A percentile compares a stretch with the other conserved stretches of the same genome.
phyloP scores from a whole-genome alignment of 35 echinoderm and acorn worm species.

The Acanthaster planci region DNA sequence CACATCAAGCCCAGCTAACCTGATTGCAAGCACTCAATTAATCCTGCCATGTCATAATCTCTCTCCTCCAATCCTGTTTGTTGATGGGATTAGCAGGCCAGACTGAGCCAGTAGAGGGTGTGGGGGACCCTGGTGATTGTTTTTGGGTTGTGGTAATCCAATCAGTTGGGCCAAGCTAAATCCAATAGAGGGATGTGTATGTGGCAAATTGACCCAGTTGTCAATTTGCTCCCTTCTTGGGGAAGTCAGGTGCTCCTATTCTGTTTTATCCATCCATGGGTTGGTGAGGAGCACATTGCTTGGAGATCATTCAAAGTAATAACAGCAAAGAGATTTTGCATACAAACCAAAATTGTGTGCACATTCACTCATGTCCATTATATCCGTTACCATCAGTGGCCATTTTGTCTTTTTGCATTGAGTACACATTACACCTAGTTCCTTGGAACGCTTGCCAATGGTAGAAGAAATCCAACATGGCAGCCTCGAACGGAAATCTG shows the following conservation, averaged over 20 bases:
- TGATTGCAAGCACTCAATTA: background rate
- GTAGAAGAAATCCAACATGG: too few relatives aligned
- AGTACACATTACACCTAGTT: too few relatives aligned
- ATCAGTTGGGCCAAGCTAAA: background rate
- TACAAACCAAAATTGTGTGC: too few relatives aligned
- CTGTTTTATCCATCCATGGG: background rate
- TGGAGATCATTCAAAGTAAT: too few relatives aligned
- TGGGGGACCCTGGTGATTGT: background rate
- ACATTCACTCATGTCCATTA: too few relatives aligned
- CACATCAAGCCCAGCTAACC: background rate
- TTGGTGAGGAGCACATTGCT: background rate
- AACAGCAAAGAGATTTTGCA: too few relatives aligned
- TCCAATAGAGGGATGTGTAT: background rate
- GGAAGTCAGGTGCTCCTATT: background rate
- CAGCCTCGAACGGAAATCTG: too few relatives aligned
- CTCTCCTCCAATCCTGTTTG: conserved; percentile 20
- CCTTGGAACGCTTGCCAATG: too few relatives aligned
- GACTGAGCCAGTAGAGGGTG: background rate
- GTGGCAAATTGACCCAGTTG: conserved; percentile 30
- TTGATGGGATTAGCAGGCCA: conserved; percentile 20
- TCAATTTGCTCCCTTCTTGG: background rate
- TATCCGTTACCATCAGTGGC: too few relatives aligned
- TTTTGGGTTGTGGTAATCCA: conserved; percentile 1
- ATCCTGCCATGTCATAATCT: conserved; percentile 26
- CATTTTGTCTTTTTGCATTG: too few relatives aligned